These are phyloP conservation scores for Agrochola lota DNA, from an alignment of 2,888 invertebrate genomes.

Conservation along the genomic window DNA sequence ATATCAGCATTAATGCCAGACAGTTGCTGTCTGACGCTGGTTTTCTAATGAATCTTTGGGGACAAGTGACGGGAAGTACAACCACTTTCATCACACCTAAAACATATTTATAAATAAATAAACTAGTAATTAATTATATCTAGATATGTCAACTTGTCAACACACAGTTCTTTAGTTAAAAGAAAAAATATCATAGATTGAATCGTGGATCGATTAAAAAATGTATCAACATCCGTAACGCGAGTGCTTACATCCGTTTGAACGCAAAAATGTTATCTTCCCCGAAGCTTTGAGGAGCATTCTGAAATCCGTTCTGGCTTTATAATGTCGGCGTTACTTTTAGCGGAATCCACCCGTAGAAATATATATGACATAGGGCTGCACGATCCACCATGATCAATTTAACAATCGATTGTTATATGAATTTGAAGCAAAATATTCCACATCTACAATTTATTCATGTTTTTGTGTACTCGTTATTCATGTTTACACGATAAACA, in stretches of 20 bases:
- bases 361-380: slow-evolving; percentile 73
- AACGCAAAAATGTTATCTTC: slow-evolving; percentile 73
- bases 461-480: neutral
- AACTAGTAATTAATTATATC: neutral
- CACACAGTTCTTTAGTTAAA: neutral
- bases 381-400: slow-evolving; percentile 28
- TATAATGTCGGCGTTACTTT: slow-evolving; percentile 76
- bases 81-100: too few species aligned
- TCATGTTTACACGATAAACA: slow-evolving; percentile 22
- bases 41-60: too few species aligned
- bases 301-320: slow-evolving; percentile 81
- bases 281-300: slow-evolving; percentile 73
- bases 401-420: neutral
- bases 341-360: slow-evolving; percentile 70
- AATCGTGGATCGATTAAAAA: slow-evolving; percentile 47
- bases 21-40: too few species aligned
- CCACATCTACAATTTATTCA: neutral
- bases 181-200: slow-evolving; percentile 2
- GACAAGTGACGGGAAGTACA: too few species aligned
- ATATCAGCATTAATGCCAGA: too few species aligned
- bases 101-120: too few species aligned
- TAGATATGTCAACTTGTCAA: neutral
- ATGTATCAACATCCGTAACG: slow-evolving; percentile 58
- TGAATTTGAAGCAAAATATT: slow-evolving; percentile 2
- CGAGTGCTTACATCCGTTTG: slow-evolving; percentile 56